phyloP scores from a whole-genome alignment of 2,888 invertebrate species.

The Rhimphoctona megacephalus region DNA sequence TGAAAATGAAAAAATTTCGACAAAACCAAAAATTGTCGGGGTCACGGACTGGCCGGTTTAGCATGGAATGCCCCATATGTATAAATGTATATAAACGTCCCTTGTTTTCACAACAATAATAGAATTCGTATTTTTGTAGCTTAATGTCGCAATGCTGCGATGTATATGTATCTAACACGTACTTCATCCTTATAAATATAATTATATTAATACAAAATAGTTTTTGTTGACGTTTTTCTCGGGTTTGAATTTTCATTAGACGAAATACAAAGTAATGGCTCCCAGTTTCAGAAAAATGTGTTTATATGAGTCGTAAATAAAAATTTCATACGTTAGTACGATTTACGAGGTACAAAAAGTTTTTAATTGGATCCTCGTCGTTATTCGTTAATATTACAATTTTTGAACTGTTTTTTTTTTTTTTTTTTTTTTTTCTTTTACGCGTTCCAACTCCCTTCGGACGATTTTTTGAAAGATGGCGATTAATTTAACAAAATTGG shows the following conservation, averaged over 20 bases:
- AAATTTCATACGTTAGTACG: too few relatives aligned
- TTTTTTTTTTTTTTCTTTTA: neutral
- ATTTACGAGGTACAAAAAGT: too few relatives aligned
- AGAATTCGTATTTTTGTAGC: slow-evolving; percentile 27
- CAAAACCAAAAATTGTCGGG: too few relatives aligned
- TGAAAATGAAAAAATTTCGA: too few relatives aligned
- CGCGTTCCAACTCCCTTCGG: neutral
- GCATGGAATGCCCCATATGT: too few relatives aligned
- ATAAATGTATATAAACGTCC: neutral
- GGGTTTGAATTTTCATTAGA: neutral
- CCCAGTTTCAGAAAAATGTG: too few relatives aligned
- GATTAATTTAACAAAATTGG: neutral
- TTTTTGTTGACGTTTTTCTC: neutral
- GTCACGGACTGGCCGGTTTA: too few relatives aligned
- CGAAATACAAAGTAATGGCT: neutral
- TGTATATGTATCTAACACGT: neutral
- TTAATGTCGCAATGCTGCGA: slow-evolving; percentile 9
- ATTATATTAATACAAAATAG: neutral
- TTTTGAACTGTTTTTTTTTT: neutral
- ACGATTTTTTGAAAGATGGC: neutral
- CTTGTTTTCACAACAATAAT: slow-evolving; percentile 28
- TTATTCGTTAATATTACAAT: neutral
- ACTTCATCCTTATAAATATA: neutral
- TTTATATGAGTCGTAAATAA: too few relatives aligned
- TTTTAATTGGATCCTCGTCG: too few relatives aligned